Base-by-base conservation (phyloP, 2,888 invertebrate species). In the Pyralis farinalis region DNA sequence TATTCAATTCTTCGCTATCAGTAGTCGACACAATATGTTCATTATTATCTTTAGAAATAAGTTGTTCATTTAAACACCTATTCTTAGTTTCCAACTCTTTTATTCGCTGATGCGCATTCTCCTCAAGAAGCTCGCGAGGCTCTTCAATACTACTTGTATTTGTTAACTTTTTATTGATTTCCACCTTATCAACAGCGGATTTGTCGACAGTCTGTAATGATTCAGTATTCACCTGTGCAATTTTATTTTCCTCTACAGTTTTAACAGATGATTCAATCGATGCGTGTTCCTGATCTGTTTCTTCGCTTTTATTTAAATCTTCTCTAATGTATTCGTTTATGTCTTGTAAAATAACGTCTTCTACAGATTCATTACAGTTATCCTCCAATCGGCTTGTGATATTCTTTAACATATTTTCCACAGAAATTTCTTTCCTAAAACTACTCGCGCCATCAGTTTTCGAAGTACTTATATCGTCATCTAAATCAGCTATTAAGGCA, bases 401-500 rank as follows among this genome's bases (percentile, higher is more conserved):
- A 44, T 59, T 69, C 38, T 71, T 62, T 37, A 79, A 49, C 58
- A 74, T 73, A 45, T 70, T 71, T 42, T 77, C 76, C 37, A 74
- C 51, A 11, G 51, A 52, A 22, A 79, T 66, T 44, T 82, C 71
- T 36, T 68, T 66, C n/a, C 61, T 63, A 46, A 77, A 76, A 40
- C 69, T 58, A 44, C 61, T 63, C 37, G 52, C 54, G 4, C 47
- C 36, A 39, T 63, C 62, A 37, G 44, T 57, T 61, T 72, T 79
- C 28, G 68, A 45, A 7, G 58, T 44, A 47, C 71, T 66, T 20
- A 80, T 51, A 38, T 83, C 80, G 41, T 76, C 62, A 48, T 85
- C 80, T 29, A 85, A 62, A 49, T 77, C 72, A 20, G 78, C 86
- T 50, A 86, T 85, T 10, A 82, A 58, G 20, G 71, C 75, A 55